A percentile compares a stretch with the other conserved stretches of the same genome.
Evolutionary conservation across 2,113 vertebrate species (phyloP).

Genomic region (Chinchilla lanigera): DNA sequence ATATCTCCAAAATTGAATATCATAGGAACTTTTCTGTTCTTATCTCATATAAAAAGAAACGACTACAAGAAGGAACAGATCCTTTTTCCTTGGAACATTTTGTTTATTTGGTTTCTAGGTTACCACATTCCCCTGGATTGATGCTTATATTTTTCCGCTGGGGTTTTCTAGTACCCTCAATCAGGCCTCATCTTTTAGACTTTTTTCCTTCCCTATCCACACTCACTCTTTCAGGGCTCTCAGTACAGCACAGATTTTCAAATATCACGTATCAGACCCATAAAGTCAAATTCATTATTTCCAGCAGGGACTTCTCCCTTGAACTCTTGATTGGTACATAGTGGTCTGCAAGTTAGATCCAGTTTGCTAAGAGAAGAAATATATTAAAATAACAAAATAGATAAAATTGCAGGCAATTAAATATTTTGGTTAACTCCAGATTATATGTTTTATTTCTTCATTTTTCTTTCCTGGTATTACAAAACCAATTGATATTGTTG

Average conservation of each 20-base stretch:
- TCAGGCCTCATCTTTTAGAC: neutral
- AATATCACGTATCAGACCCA: neutral
- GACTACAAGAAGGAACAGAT: neutral
- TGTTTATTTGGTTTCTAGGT: neutral
- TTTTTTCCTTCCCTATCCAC: neutral
- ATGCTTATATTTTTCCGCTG: neutral
- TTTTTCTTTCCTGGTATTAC: neutral
- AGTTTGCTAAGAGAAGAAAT: neutral
- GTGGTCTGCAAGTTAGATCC: neutral
- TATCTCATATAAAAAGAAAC: neutral
- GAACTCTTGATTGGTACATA: neutral
- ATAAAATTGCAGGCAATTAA: neutral
- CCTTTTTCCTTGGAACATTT: neutral
- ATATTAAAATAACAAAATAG: neutral
- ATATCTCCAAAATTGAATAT: neutral
- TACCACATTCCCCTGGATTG: neutral
- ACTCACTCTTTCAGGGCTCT: neutral
- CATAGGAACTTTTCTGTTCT: neutral
- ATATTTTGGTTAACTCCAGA: neutral
- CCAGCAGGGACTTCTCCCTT: neutral
- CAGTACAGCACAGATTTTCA: neutral
- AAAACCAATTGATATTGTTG: neutral
- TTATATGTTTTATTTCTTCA: neutral
- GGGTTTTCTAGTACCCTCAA: fast-evolving
- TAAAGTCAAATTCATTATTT: neutral